phyloP scores from a whole-genome alignment of 2,113 vertebrate genomes.

The Nothobranchius furzeri region DNA sequence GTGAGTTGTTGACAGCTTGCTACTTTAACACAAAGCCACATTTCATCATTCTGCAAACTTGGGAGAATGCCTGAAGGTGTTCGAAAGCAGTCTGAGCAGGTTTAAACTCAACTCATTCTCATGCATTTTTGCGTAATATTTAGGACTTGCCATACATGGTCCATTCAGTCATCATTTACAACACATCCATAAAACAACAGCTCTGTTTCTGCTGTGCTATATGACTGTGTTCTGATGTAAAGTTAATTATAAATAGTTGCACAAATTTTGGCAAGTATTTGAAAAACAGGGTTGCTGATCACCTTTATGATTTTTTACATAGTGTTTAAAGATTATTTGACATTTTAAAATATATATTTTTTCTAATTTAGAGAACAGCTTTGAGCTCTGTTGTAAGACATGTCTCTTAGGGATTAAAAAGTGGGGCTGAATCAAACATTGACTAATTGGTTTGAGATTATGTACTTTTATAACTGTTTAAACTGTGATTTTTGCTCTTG shows the following conservation, averaged over 20 bases:
- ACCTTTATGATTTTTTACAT: neutral
- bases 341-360: too few relatives aligned
- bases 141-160: neutral
- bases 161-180: too few relatives aligned
- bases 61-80: neutral
- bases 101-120: neutral
- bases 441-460: neutral
- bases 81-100: conserved; percentile 1
- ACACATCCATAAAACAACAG: neutral
- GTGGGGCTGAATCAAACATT: neutral
- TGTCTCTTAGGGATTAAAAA: too few relatives aligned
- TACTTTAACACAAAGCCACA: neutral
- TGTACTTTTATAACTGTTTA: too few relatives aligned
- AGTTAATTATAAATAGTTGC: too few relatives aligned
- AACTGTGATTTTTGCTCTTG: too few relatives aligned
- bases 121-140: neutral
- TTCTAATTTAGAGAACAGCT: too few relatives aligned
- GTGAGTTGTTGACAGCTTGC: neutral
- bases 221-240: too few relatives aligned
- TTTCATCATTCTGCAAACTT: neutral
- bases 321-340: neutral
- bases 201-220: neutral
- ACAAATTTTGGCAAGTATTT: too few relatives aligned
- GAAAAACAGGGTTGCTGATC: too few relatives aligned
- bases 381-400: too few relatives aligned